Percentiles rank a stretch among this genome's conserved stretches.
These are phyloP conservation scores for Rattus norvegicus DNA, from an alignment of 2,113 vertebrate genomes.

Conservation along the genomic window DNA sequence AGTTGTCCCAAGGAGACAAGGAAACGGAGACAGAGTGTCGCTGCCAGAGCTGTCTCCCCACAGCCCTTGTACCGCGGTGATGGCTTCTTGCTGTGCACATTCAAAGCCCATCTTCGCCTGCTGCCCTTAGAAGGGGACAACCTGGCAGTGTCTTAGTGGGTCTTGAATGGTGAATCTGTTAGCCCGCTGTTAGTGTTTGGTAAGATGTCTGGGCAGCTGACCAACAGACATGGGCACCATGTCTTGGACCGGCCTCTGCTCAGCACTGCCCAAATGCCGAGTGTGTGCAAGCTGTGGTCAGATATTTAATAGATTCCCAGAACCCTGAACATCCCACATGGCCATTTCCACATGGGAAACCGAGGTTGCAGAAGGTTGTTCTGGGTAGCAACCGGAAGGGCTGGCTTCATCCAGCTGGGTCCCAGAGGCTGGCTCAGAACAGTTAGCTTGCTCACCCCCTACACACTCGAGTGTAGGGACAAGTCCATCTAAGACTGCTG, in stretches of 20 bases:
- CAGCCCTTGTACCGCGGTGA: background rate
- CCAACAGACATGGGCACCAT: rapidly evolving
- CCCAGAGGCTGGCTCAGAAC: background rate
- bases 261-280: rapidly evolving
- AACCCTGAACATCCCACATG: background rate
- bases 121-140: background rate
- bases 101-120: background rate
- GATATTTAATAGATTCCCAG: background rate
- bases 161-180: background rate
- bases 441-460: background rate
- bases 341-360: background rate
- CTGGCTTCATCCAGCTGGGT: background rate
- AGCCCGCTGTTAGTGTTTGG: background rate
- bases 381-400: background rate
- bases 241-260: background rate
- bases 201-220: background rate
- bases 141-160: no score
- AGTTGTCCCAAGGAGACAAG: background rate
- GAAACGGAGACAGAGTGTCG: background rate
- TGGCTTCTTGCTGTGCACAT: background rate
- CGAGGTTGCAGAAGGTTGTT: background rate
- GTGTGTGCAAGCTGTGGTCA: background rate
- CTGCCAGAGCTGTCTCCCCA: background rate
- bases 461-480: rapidly evolving
- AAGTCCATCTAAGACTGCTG: background rate